Base-by-base conservation (phyloP, 2,888 invertebrate species). In the Lymantria dispar region DNA sequence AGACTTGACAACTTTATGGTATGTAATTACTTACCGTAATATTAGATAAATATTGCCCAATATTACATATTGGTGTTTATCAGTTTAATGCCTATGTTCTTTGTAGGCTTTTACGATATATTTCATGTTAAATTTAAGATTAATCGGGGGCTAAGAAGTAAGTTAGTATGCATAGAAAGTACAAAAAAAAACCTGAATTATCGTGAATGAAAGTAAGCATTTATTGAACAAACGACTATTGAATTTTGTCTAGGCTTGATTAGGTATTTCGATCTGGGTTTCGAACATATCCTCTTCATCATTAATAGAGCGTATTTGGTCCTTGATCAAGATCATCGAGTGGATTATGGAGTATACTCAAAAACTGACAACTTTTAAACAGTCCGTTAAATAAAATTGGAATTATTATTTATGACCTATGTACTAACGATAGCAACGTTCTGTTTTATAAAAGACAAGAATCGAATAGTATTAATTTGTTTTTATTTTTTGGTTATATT, bases 131-230 rank as follows among this genome's bases (percentile, higher is more conserved):
- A 59, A 43, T 66, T 66, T 60, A 54, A 57, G 64, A 64, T 68
- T 74, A 75, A 66, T 71, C 56, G 61, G 64, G 10, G 65, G 66
- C 65, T 78, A 78, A 70, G n/a, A 38, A 74, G 48, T 76, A 75
- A 80, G 71, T 70, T 80, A 78, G 78, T 64, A 47, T 48, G 72
- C 73, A 78, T 83, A 82, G 80, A 74, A 68, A 83, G 83, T 81
- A 83, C 83, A 85, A 83, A n/a, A n/a, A n/a, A n/a, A n/a, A 82
- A 70, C 65, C 48, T 60, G 60, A 61, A 55, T 52, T 39, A 22
- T 22, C 22, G 22, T 22, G 22, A 22, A 22, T 22, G 3, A 22
- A 22, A 22, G 3, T 22, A 22, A 5, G 5, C 5, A 22, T 22
- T 22, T 22, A 22, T 22, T 22, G 22, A 22, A 22, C 5, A 22